Conservation (phyloP, 2,113 vertebrate species). For the Poeciliopsis retropinna region DNA sequence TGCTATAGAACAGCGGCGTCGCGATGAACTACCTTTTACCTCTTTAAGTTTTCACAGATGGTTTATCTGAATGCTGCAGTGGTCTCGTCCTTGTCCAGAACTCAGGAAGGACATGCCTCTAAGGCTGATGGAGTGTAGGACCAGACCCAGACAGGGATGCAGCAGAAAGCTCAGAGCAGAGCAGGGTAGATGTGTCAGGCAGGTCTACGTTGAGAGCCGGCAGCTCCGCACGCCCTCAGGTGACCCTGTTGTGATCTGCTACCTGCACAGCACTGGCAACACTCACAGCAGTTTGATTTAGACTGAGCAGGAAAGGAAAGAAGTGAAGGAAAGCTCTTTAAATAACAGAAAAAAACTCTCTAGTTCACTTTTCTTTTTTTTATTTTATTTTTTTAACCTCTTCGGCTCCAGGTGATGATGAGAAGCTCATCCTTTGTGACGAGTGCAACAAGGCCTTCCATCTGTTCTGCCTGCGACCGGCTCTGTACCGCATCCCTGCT, state of each 20-base stretch:
- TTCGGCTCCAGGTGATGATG: conserved; percentile 88
- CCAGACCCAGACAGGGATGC: conserved; percentile 37
- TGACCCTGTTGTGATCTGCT: conserved; percentile 44
- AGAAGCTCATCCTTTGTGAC: conserved; percentile 96
- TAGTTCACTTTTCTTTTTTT: neutral
- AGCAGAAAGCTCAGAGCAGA: conserved; percentile 41
- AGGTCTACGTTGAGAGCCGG: conserved; percentile 45
- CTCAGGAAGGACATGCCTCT: conserved; percentile 23
- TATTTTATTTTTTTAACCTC: neutral
- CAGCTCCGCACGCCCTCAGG: conserved; percentile 23
- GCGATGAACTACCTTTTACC: neutral
- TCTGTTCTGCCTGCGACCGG: conserved; percentile 93
- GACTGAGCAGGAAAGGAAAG: neutral
- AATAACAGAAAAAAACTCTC: neutral
- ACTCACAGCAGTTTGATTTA: neutral
- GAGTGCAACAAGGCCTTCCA: conserved; percentile 99
- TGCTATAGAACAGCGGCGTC: neutral
- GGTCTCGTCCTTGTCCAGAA: conserved; percentile 41
- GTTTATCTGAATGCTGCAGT: conserved; percentile 5
- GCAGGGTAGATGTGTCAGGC: conserved; percentile 57
- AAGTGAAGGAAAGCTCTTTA: neutral
- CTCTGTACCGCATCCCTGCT: conserved; percentile 89
- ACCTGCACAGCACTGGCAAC: neutral
- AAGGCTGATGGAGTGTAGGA: conserved; percentile 39
- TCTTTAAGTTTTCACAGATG: neutral